A percentile compares a stretch with the other conserved stretches of the same genome.
Evolutionary conservation across 2,113 vertebrate genomes (phyloP).

Genomic region (Chloebia gouldiae): DNA sequence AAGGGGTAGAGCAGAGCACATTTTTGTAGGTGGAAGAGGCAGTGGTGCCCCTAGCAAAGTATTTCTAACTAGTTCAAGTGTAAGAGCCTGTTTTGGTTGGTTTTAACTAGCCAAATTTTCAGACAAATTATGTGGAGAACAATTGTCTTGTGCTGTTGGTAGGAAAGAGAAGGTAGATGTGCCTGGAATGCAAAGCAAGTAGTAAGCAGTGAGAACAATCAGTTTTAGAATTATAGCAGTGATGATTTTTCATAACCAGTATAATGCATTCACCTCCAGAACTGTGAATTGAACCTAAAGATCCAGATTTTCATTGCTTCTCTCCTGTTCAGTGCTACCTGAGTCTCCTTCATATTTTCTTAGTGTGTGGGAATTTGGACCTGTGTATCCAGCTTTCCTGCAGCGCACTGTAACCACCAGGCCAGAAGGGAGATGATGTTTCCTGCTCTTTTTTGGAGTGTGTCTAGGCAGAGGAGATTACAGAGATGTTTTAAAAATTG

Average conservation of each 20-base stretch:
- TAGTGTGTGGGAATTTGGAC: not conserved
- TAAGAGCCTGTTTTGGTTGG: not conserved
- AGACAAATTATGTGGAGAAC: not conserved
- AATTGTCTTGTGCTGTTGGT: not conserved
- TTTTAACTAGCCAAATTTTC: not conserved
- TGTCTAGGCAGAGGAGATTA: not conserved
- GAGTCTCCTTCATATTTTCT: not conserved
- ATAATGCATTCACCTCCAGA: not conserved
- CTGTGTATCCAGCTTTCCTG: not conserved
- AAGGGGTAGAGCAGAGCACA: not conserved
- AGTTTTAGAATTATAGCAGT: not conserved
- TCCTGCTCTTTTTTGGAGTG: not conserved
- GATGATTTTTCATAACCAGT: not conserved
- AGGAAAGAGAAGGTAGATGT: not conserved
- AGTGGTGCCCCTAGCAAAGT: not conserved
- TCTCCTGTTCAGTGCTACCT: not conserved
- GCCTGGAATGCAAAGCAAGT: not conserved
- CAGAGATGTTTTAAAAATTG: not conserved
- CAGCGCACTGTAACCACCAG: not conserved
- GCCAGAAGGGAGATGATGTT: not conserved
- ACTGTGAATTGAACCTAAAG: not conserved
- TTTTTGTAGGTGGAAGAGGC: not conserved
- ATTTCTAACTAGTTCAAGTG: not conserved
- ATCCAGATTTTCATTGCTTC: not conserved
- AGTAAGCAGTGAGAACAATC: not conserved